Evolutionary conservation across 2,797 vertebrate species (phyloP), one percentile per base, ranked within the genome.

Genomic region (Tarsius wallacei): DNA sequence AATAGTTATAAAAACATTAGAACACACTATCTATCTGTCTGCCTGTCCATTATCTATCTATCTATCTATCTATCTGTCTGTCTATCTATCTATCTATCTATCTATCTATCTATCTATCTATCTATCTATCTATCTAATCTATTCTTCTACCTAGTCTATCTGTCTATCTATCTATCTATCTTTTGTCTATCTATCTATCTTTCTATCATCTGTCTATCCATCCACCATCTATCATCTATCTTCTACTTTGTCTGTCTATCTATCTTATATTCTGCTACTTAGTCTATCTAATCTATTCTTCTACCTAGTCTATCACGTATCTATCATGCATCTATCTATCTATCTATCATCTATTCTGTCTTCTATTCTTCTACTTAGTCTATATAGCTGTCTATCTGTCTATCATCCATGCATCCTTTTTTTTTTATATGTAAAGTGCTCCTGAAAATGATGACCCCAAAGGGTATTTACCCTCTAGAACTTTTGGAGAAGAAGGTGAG

Each of bases 1-100:
- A 80, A 92, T 36, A 76, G 59, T 94, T 36, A 66, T 80, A 64
- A 49, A 89, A 87, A 33, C 9, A 70, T 4, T 14, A 92, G 81
- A 80, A 76, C 16, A 31, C 6, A 36, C 7, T 4, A 42, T 33
- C 14, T 15, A 19, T 42, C 59, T 74, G 42, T 55, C 19, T 19
- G n/a, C 19, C 21, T n/a, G 19, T 82, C 68, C 49, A 63, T 74
- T 42, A 42, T 55, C 19, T 19, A 42, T 24, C 21, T n/a, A 19
- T 82, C 68, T 57, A 55, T 74, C 28, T 24, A 47, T 51, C 55
- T 2, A 36, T 51, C 63, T 7, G 12, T 53, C 19, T 22, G n/a
- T 31, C 42, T 16, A 53, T 76, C 63, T 49, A 4, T 61, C 42
- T 14, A 3, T 13, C 19, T 15, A 28, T 26, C 53, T 31, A 33